Base-by-base conservation (phyloP, 2,113 vertebrate species). In the Illadopsis cleaveri region DNA sequence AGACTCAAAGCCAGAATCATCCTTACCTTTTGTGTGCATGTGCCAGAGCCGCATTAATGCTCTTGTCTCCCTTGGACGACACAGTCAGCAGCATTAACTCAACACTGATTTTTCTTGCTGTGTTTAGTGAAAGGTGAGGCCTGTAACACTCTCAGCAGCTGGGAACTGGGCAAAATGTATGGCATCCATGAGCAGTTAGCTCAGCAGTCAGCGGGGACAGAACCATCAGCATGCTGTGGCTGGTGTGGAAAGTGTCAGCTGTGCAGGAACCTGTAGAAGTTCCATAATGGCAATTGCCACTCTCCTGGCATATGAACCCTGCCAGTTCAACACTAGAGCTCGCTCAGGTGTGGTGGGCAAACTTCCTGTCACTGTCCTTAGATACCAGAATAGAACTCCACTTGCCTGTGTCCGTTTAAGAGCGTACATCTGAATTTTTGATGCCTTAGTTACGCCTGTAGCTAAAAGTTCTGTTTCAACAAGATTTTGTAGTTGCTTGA, bases 161-260 rank as follows among this genome's bases (percentile, higher is more conserved):
- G n/a, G 37, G 27, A 24, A 8, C 45, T 35, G 53, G 11, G 25
- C 1, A 11, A 57, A 23, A 11, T 8, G 2, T 30, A 2, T 75
- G 73, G 21, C 13, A 35, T 69, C 6, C 23, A 8, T 18, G 68
- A 77, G 37, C n/a, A 40, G 35, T 47, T 42, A 57, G 61, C 57
- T 76, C 23, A 33, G 27, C 72, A 60, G 37, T 50, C 42, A n/a
- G 0, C 0, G 1, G 5, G 58, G 38, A 20, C 42, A 45, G 64
- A 65, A 15, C 40, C 42, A 10, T 38, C 40, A 16, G 48, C 31
- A 1, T 19, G 0, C 4, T 0, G 0, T 31, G 3, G 35, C 19
- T 13, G 4, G 44, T 45, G 56, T 70, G 78, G 33, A 16, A 50
- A 57, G 9, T 25, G 31, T 27, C 25, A 60, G 37, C 50, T 65